Percentiles rank a stretch among this genome's conserved stretches.
Conservation (phyloP, 1,140 invertebrate genomes). For the Acromyrmex heyeri region DNA sequence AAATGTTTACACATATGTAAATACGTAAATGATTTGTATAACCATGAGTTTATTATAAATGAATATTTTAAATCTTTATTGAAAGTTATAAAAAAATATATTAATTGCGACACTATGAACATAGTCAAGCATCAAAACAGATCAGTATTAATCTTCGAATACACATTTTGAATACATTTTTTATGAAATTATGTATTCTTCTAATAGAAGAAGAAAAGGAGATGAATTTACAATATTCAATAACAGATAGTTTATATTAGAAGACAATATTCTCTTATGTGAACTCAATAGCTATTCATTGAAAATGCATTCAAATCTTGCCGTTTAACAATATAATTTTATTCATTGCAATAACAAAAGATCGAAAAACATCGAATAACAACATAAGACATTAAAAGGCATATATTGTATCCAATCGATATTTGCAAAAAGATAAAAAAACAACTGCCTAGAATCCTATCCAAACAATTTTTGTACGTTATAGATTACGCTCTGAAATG, state of each 20-base stretch:
- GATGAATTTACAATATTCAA: constrained; percentile 17
- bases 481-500: neutral
- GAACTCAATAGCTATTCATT: neutral
- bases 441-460: constrained; percentile 44
- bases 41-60: constrained; percentile 15
- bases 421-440: constrained; percentile 18
- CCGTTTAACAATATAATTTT: constrained; percentile 10
- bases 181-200: neutral
- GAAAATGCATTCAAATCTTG: neutral
- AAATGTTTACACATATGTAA: constrained; percentile 69
- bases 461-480: constrained; percentile 33
- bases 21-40: constrained; percentile 36
- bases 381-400: neutral
- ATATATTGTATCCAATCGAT: constrained; percentile 7
- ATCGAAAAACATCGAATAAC: neutral
- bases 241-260: neutral
- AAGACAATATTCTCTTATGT: neutral
- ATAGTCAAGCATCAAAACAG: constrained; percentile 24
- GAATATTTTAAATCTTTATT: constrained; percentile 62
- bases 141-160: constrained; percentile 1
- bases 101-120: neutral
- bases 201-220: neutral
- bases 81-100: constrained; percentile 54
- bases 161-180: neutral
- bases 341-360: neutral